Evolutionary conservation across 2,888 invertebrate species (phyloP).

Genomic region (Aspidiotus rigidus): DNA sequence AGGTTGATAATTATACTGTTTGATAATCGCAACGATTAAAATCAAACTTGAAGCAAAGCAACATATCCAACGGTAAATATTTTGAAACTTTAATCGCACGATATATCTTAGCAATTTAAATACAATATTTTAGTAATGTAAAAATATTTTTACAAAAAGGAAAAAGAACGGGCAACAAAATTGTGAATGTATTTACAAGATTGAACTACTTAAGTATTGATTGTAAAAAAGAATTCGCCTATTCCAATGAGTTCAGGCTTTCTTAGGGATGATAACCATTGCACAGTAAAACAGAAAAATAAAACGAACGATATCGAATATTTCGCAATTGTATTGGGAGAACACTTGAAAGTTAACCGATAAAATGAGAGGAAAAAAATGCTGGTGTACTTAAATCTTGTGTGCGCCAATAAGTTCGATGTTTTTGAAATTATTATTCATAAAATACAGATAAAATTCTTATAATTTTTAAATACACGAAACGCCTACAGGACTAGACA

Average conservation of each 20-base stretch:
- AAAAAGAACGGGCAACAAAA: not conserved
- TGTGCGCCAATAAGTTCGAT: not conserved
- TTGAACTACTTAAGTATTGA: not conserved
- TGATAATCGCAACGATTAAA: too few relatives aligned
- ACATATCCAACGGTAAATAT: not conserved
- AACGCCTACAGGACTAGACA: not conserved
- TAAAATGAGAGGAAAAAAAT: too few relatives aligned
- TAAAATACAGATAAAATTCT: too few relatives aligned
- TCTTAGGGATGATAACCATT: too few relatives aligned
- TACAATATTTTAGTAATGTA: not conserved
- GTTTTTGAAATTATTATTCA: not conserved
- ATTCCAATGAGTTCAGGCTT: too few relatives aligned
- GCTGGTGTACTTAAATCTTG: too few relatives aligned
- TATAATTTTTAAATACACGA: not conserved
- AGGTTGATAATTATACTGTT: too few relatives aligned
- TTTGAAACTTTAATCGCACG: constrained; percentile 1
- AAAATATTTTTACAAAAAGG: not conserved
- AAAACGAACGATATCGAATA: not conserved
- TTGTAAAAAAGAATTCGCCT: not conserved
- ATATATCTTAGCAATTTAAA: not conserved
- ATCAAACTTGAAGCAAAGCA: too few relatives aligned
- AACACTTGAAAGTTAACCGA: not conserved
- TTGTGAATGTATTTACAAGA: not conserved
- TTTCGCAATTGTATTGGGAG: too few relatives aligned
- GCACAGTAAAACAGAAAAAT: not conserved